Percentiles rank a stretch among this genome's conserved stretches.
These are phyloP conservation scores for Steinernema feltiae DNA, from an alignment of 1,140 invertebrate species.

Conservation along the genomic window DNA sequence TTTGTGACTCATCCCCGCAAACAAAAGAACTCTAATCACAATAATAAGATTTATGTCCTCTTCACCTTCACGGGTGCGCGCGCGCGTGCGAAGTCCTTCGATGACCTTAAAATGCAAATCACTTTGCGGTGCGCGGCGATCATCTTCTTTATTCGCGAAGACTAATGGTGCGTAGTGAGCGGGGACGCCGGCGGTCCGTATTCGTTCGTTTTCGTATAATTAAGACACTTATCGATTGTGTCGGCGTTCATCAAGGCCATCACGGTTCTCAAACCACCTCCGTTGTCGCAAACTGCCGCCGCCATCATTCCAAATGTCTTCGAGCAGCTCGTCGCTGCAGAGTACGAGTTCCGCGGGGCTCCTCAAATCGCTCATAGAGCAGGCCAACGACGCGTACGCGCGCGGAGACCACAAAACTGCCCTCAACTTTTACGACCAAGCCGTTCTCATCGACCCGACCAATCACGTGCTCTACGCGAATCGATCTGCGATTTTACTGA, in stretches of 20 bases:
- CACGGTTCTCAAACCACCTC: neutral
- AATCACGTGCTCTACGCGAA: constrained; percentile 86
- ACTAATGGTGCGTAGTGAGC: neutral
- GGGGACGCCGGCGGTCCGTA: neutral
- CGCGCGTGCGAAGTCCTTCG: neutral
- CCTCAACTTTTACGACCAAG: constrained; percentile 9
- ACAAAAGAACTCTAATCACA: neutral
- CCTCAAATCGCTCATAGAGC: neutral
- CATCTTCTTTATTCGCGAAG: neutral
- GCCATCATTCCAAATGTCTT: neutral
- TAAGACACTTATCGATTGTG: constrained; percentile 15
- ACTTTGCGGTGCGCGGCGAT: constrained; percentile 10
- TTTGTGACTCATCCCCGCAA: too few species aligned
- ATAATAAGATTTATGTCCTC: neutral
- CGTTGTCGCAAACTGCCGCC: constrained; percentile 4
- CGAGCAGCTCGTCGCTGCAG: neutral
- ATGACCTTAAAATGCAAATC: constrained; percentile 12
- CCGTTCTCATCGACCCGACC: constrained; percentile 64
- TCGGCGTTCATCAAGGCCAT: constrained; percentile 2
- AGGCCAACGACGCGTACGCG: neutral
- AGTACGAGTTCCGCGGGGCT: neutral
- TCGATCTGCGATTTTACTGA: constrained; percentile 76
- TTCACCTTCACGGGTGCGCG: too few species aligned
- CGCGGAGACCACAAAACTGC: neutral
- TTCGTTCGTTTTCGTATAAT: constrained; percentile 6